A percentile compares a stretch with the other conserved stretches of the same genome.
Conservation (phyloP, 2,888 invertebrate species). For the Netelia fuscicornis region DNA sequence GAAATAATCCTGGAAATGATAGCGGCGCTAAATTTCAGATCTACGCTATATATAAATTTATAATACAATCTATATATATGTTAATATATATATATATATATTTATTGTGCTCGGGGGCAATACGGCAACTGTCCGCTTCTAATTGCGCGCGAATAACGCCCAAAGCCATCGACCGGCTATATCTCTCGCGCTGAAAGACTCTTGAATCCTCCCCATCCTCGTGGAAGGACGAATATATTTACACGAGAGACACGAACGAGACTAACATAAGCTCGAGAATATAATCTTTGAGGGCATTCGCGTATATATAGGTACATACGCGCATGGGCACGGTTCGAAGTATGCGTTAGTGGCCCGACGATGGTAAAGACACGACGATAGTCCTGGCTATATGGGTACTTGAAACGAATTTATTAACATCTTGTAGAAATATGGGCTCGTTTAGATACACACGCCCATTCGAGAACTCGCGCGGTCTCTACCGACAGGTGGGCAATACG, state of each 20-base stretch:
- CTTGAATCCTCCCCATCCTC: constrained; percentile 27
- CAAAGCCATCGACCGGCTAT: constrained; percentile 59
- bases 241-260: constrained; percentile 39
- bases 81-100: neutral
- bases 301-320: constrained; percentile 6
- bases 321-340: neutral
- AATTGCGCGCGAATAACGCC: constrained; percentile 65
- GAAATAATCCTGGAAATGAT: constrained; percentile 60
- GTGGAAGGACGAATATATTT: neutral
- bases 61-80: constrained; percentile 11
- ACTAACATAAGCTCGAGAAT: constrained; percentile 39
- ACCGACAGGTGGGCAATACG: constrained; percentile 61
- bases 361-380: constrained; percentile 55
- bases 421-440: constrained; percentile 76
- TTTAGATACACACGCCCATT: constrained; percentile 72
- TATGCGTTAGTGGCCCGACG: neutral
- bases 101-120: constrained; percentile 29
- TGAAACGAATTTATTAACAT: constrained; percentile 75
- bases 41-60: constrained; percentile 22
- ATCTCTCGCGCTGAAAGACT: constrained; percentile 17
- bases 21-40: constrained; percentile 57
- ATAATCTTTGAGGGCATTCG: constrained; percentile 59
- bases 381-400: constrained; percentile 57
- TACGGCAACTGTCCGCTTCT: constrained; percentile 60
- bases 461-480: constrained; percentile 43